Evolutionary conservation across 2,797 vertebrate species (phyloP), one percentile per base, ranked within the genome.

Genomic region (Eupleurogrammus muticus): DNA sequence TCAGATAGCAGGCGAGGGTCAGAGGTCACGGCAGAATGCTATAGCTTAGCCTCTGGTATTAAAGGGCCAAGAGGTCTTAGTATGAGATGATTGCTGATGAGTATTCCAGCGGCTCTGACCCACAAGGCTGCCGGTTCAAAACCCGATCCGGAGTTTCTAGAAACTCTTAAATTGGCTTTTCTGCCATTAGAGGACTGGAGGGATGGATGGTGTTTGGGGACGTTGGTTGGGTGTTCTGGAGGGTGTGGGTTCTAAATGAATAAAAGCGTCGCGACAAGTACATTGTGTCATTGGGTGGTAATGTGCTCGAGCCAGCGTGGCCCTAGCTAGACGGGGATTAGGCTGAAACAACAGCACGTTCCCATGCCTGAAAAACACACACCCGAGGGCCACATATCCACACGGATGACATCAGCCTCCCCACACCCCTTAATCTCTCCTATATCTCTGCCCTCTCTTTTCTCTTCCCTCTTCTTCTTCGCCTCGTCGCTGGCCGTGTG

Each of bases 341-440:
- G 85, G 84, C 88, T 93, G 89, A 94, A 89, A 86, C 87, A 90
- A 89, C 92, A 85, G 82, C 75, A 74, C 70, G 65, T 80, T 83
- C 87, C 75, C 84, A 70, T 84, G 81, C 19, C 50, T 36, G 58
- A 70, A 70, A 80, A 76, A 65, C 81, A 79, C n/a, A 59, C 75
- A 49, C 65, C 77, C 70, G 59, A 34, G 54, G 79, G 80, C 55
- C 62, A 68, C 75, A 55, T 48, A 79, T 82, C 73, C 78, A 84
- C 83, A 89, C 52, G 49, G 75, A 91, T 91, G 87, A 90, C 91
- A 90, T 92, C 91, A 92, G 89, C 88, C 56, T 60, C 61, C 75
- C 54, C 28, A 87, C 56, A 58, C 61, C 75, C 52, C 34, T 70
- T 89, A 86, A 91, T 87, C 89, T 84, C 66, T 76, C n/a, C 55